Percentiles rank a stretch among this genome's conserved stretches.
These are phyloP conservation scores for Pyrrhura leucotis DNA, from an alignment of 2,797 vertebrate species.

Conservation along the genomic window DNA sequence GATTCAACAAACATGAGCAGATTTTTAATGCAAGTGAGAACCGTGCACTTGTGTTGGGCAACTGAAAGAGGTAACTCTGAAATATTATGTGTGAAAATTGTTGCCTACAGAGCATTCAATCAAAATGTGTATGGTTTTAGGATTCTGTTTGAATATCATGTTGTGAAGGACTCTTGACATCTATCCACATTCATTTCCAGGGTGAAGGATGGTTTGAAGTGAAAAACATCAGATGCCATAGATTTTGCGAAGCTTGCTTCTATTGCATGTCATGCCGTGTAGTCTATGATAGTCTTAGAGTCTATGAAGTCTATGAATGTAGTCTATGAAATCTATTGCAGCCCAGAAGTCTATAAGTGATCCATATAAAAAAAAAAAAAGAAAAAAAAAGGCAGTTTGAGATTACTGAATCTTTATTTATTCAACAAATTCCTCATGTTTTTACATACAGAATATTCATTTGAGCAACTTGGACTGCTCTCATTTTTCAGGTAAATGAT, in stretches of 20 bases:
- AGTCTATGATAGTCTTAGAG: not conserved
- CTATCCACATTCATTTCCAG: not conserved
- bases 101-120: not conserved
- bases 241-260: not conserved
- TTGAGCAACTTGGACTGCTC: not conserved
- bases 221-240: not conserved
- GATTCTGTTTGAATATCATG: not conserved
- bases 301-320: not conserved
- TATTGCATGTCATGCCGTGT: not conserved
- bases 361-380: no score
- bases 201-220: not conserved
- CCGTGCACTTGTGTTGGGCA: not conserved
- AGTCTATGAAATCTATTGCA: not conserved
- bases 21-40: not conserved
- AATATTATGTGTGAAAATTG: not conserved
- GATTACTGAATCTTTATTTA: not conserved
- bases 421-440: not conserved
- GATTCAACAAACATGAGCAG: not conserved
- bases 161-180: not conserved
- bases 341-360: not conserved
- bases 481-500: not conserved
- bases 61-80: not conserved
- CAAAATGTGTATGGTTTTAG: not conserved
- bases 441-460: not conserved
- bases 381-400: not conserved